Base-by-base conservation (phyloP, 2,888 invertebrate genomes). In the Geophilus truncorum region DNA sequence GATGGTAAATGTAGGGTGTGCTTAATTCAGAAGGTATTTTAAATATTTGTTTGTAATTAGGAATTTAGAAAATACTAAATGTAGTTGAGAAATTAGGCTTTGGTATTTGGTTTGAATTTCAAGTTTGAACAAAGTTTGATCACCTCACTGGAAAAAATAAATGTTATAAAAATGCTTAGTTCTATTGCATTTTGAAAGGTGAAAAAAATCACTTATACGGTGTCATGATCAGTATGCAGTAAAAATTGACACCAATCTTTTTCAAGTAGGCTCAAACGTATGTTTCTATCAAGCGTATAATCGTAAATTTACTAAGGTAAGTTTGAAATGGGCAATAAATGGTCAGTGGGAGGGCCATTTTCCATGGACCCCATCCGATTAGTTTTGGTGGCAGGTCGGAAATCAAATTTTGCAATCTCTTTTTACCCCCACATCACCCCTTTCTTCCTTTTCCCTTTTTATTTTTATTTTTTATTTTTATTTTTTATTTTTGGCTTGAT, bases 321-420 rank as follows among this genome's bases (percentile, higher is more conserved):
- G 70, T 25, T 70, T 70, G 70, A 70, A 70, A 70, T 70, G 70
- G 70, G 70, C 70, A 70, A 70, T 70, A 70, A 70, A 70, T 70
- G 70, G 70, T 70, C 70, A 70, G 70, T 70, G 28, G 70, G 70
- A 28, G 70, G 28, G 15, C 70, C 70, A 70, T 70, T 70, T 70
- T 70, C 70, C 70, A 70, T 25, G 70, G 70, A 70, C 70, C 25
- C 28, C 70, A 70, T 70, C 70, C 70, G 70, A 70, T 70, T 70
- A 70, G 70, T 70, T 70, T 70, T 70, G 70, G 70, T 70, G 70
- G 70, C 70, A 70, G 70, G 70, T 70, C 70, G 70, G 70, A 70
- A 70, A 70, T 70, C 28, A 70, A 70, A 70, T 70, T 70, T 70
- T 12, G 25, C 70, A 70, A 70, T 70, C 28, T 70, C 25, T 70